phyloP scores from a whole-genome alignment of 2,113 vertebrate species.

The Neogale vison region DNA sequence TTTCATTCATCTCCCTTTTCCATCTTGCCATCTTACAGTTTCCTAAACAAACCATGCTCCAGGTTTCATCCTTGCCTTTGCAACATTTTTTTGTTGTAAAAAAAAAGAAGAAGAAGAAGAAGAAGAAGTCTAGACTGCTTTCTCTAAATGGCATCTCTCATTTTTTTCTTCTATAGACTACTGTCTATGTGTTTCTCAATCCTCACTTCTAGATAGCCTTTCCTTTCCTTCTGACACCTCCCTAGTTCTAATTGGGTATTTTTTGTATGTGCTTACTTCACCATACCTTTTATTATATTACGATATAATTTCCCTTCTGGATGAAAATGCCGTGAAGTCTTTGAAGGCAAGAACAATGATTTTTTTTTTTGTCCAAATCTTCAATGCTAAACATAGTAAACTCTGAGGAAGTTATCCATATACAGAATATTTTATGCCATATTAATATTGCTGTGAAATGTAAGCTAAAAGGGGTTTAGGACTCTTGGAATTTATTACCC shows the following conservation, averaged over 20 bases:
- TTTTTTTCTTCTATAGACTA: background rate
- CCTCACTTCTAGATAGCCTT: background rate
- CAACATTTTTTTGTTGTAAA: background rate
- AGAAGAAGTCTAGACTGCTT: background rate
- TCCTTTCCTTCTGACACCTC: background rate
- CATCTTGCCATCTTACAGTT: background rate
- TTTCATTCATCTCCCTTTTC: background rate
- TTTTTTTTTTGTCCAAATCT: background rate
- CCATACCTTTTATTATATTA: background rate
- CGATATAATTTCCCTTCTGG: background rate
- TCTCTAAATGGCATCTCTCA: background rate
- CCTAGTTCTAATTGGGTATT: background rate
- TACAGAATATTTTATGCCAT: background rate
- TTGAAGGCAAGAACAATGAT: background rate
- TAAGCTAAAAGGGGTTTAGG: background rate
- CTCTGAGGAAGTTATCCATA: background rate
- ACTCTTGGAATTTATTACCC: background rate
- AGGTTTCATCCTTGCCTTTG: background rate
- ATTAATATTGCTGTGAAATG: background rate
- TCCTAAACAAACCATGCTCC: background rate
- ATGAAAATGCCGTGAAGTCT: background rate
- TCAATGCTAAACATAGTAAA: background rate
- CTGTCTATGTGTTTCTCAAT: background rate
- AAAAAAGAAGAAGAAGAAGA: background rate
- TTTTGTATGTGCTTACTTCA: background rate